A percentile compares a stretch with the other conserved stretches of the same genome.
These are phyloP conservation scores for Nephrotoma guestfalica DNA, from an alignment of 2,888 invertebrate species.

Conservation along the genomic window DNA sequence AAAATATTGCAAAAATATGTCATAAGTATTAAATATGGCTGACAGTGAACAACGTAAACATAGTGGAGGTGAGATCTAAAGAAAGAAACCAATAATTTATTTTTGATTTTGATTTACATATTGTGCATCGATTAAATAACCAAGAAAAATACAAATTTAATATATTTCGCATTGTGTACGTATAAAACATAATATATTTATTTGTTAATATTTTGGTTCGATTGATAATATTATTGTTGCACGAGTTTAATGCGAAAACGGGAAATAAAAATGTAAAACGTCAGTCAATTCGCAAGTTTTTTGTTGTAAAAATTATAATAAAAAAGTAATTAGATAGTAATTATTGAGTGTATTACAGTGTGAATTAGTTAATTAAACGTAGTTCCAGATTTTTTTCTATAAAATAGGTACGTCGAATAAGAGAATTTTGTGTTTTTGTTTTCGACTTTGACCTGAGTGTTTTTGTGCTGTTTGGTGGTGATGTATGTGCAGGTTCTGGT, in stretches of 20 bases:
- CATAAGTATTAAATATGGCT: conserved; percentile 9
- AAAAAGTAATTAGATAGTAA: neutral
- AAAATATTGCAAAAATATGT: conserved; percentile 2
- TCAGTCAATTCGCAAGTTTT: neutral
- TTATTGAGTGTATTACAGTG: neutral
- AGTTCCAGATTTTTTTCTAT: neutral
- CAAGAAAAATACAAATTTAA: neutral
- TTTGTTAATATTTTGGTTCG: neutral
- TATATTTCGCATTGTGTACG: neutral
- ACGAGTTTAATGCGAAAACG: neutral
- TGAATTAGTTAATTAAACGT: neutral
- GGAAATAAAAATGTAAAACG: neutral
- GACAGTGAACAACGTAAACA: conserved; percentile 12
- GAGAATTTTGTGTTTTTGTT: neutral
- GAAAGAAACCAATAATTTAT: conserved; percentile 1
- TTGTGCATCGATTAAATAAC: neutral
- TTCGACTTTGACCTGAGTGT: neutral
- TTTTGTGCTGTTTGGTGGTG: neutral
- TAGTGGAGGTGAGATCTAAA: conserved; percentile 10
- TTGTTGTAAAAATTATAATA: neutral
- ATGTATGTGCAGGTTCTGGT: neutral
- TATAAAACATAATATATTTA: neutral
- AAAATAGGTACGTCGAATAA: neutral
- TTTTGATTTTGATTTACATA: neutral
- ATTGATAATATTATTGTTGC: neutral